phyloP scores from a whole-genome alignment of 2,113 vertebrate species.

The Brachyistius frenatus region DNA sequence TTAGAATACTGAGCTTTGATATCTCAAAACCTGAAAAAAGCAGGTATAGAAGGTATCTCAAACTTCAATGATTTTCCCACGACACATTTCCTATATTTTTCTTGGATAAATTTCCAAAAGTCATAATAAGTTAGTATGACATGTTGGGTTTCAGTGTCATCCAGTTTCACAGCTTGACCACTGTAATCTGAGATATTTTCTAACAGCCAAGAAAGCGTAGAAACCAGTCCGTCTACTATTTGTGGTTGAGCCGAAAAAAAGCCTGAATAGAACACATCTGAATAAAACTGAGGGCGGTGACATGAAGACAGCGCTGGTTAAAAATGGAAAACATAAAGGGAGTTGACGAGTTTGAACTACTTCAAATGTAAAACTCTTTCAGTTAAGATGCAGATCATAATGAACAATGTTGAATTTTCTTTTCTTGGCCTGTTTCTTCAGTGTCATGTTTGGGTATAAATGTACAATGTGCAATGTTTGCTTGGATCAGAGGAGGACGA shows the following conservation, averaged over 20 bases:
- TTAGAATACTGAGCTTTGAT: conserved; percentile 26
- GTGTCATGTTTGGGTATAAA: too few species aligned
- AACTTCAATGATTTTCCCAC: background rate
- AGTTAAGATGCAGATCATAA: background rate
- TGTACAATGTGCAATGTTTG: background rate
- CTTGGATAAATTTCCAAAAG: conserved; percentile 15
- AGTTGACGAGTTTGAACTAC: background rate
- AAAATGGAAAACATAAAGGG: background rate
- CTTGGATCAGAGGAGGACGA: background rate
- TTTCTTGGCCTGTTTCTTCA: too few species aligned
- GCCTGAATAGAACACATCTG: background rate
- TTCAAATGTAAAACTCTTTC: background rate
- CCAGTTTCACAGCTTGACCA: conserved; percentile 32
- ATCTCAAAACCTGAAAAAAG: conserved; percentile 21
- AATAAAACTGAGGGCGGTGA: background rate
- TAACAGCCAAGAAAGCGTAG: conserved; percentile 24
- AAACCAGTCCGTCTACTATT: conserved; percentile 49
- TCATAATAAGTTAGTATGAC: conserved; percentile 10
- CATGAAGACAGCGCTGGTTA: background rate
- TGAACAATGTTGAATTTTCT: too few species aligned
- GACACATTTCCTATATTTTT: background rate
- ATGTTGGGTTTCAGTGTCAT: conserved; percentile 8
- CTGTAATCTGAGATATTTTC: conserved; percentile 37
- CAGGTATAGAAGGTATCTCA: conserved; percentile 2
- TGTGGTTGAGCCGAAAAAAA: conserved; percentile 12